Percentiles rank a stretch among this genome's conserved stretches.
Evolutionary conservation across 2,888 invertebrate genomes (phyloP).

Genomic region (Drosophila mimetica): DNA sequence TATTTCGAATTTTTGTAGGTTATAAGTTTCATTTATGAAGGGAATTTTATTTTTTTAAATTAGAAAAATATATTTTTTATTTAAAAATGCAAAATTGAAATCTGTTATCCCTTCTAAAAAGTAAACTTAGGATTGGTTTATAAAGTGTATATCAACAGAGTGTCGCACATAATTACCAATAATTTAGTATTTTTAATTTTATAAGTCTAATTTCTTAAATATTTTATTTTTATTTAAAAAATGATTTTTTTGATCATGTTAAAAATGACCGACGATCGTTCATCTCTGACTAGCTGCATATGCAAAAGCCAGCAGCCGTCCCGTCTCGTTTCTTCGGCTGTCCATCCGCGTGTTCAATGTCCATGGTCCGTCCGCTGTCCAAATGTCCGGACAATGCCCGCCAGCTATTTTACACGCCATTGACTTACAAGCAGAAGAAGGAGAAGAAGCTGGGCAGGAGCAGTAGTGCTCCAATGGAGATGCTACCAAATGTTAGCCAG

Average conservation of each 20-base stretch:
- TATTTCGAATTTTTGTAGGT: too few species aligned
- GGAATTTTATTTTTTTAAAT: too few species aligned
- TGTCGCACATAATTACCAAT: too few species aligned
- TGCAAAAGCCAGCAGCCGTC: conserved; percentile 35
- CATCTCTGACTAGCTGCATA: conserved; percentile 26
- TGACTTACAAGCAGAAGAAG: conserved; percentile 65
- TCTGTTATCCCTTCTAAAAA: too few species aligned
- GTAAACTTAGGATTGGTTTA: too few species aligned
- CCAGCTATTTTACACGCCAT: conserved; percentile 77
- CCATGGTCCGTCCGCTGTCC: conserved; percentile 23
- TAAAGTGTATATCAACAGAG: too few species aligned
- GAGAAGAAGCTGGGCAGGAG: background rate
- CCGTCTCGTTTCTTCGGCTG: conserved; percentile 32
- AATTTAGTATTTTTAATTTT: too few species aligned
- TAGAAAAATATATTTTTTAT: too few species aligned
- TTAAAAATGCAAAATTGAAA: too few species aligned
- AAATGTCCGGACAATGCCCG: conserved; percentile 52
- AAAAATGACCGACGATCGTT: background rate
- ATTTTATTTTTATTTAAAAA: too few species aligned
- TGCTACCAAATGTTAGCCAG: conserved; percentile 46
- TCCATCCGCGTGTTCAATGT: conserved; percentile 8
- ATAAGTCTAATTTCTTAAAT: too few species aligned
- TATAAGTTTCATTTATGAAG: too few species aligned
- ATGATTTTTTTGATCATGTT: background rate
- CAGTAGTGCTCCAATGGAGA: conserved; percentile 27